Base-by-base conservation (phyloP, 2,113 vertebrate species). In the Xenus cinereus region DNA sequence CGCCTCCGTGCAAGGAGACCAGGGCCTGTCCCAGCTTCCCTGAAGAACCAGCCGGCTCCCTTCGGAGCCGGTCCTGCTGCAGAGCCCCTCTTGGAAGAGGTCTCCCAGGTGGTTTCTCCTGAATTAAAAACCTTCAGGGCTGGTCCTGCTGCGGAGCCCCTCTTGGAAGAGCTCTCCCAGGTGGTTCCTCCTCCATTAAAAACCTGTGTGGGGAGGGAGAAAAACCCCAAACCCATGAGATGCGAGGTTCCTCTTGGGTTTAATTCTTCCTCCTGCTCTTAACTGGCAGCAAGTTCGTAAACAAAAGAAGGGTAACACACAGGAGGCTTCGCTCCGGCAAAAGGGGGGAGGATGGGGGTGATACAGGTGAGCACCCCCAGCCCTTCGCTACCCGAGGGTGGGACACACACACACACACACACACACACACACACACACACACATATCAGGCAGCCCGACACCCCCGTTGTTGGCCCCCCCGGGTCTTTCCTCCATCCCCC, bases 51-150 rank as follows among this genome's bases (percentile, higher is more conserved):
- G 0, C 23, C 4, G 64, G 4, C 7, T 63, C 35, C 32, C 30
- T 46, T 30, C 2, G 35, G 53, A 20, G 45, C 2, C 16, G 2
- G 1, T 32, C 35, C 30, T 12, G 4, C 37, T 28, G 17, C 2
- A 24, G 26, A 85, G 51, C 32, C 26, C 8, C 30, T 35, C 80
- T 53, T 4, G 46, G 18, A n/a, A 54, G 11, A 13, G 64, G 37
- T 72, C 39, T 86, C n/a, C 22, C 60, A 14, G 45, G 24, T 28
- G 12, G 6, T 28, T 88, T 43, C 33, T 68, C 18, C 18, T 20
- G 50, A 63, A 32, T 54, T 79, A 35, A 56, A 72, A 30, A 20
- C 30, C 13, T 7, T 46, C 20, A 11, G 46, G 10, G 45, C 2
- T 12, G 10, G 20, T 21, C 20, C 20, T 46, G 46, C 46, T 46